Conservation (phyloP, 1,140 invertebrate genomes). For the Tetragnatha versicolor region DNA sequence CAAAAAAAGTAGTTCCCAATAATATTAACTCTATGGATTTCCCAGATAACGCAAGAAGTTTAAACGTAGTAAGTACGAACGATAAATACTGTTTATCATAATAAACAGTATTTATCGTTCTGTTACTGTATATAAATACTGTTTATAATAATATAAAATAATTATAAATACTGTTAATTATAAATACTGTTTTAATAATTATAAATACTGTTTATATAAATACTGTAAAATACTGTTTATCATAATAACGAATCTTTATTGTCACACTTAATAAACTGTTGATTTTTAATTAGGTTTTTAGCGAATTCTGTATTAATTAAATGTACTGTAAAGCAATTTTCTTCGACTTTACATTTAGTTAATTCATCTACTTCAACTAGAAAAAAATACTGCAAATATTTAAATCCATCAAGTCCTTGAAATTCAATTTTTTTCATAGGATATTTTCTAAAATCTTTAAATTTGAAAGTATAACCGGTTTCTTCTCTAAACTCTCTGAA, state of each 20-base stretch:
- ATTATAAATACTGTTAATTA: too few relatives aligned
- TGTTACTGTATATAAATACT: too few relatives aligned
- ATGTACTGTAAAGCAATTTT: neutral
- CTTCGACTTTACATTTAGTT: neutral
- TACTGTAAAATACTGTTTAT: too few relatives aligned
- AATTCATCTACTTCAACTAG: neutral
- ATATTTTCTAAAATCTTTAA: neutral
- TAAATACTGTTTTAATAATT: too few relatives aligned
- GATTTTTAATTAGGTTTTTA: neutral
- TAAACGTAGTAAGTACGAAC: neutral
- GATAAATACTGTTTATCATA: neutral
- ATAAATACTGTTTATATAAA: too few relatives aligned
- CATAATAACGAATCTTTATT: neutral
- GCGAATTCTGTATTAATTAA: neutral
- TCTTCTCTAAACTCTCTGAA: constrained; percentile 2
- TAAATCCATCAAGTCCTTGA: neutral
- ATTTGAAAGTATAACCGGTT: neutral
- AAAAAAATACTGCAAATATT: neutral
- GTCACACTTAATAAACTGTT: neutral
- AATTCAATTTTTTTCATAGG: neutral
- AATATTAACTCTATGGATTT: neutral
- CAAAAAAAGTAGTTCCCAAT: neutral
- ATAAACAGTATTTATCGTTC: too few relatives aligned
- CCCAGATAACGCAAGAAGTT: neutral
- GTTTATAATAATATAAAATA: too few relatives aligned